phyloP scores from a whole-genome alignment of 2,888 invertebrate genomes.

The Synanthedon tipuliformis region DNA sequence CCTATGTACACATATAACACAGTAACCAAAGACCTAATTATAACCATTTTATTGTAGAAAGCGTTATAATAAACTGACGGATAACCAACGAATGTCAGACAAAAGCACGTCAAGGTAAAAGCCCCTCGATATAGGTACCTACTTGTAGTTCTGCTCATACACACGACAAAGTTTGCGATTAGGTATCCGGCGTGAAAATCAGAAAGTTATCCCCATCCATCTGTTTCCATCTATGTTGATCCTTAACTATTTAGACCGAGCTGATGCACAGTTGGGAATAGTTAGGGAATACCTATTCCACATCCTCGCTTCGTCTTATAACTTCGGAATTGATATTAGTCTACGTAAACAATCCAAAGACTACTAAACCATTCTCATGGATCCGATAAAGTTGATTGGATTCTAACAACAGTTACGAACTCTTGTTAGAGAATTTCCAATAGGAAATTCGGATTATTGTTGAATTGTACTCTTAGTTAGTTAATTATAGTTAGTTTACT shows the following conservation, averaged over 20 bases:
- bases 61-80: no score
- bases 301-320: background rate
- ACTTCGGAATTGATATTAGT: background rate
- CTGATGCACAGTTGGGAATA: conserved; percentile 10
- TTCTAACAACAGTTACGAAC: background rate
- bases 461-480: no score
- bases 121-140: no score
- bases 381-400: background rate
- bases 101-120: no score
- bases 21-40: no score
- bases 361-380: background rate
- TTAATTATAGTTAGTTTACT: no score
- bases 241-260: conserved; percentile 24
- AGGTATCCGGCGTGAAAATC: conserved; percentile 21
- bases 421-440: background rate
- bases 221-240: conserved; percentile 22
- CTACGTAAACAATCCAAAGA: background rate
- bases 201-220: conserved; percentile 24
- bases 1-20: background rate
- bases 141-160: no score
- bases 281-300: conserved; percentile 8
- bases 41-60: no score
- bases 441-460: background rate
- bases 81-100: no score
- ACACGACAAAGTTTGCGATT: conserved; percentile 19